Conservation (phyloP, 2,888 invertebrate genomes). For the Romanomermis culicivorax region DNA sequence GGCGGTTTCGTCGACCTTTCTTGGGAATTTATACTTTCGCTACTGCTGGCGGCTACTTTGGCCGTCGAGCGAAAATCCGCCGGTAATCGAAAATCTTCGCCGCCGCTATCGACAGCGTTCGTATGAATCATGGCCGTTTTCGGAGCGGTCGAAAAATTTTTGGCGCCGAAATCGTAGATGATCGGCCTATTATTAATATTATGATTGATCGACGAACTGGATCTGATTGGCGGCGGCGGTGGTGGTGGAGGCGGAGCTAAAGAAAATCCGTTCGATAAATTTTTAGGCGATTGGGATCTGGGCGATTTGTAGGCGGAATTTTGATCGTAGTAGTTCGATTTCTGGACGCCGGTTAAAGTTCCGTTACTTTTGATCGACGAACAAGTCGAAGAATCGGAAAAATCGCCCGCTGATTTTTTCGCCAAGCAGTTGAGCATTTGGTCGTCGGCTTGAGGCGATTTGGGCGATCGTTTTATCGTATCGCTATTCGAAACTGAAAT, state of each 20-base stretch:
- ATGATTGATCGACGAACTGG: not conserved
- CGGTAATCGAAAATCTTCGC: not conserved
- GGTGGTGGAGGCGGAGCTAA: constrained; percentile 1
- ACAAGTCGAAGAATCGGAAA: too few species aligned
- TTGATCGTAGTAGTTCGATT: too few species aligned
- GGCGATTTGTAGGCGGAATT: not conserved
- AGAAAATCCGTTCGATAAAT: not conserved
- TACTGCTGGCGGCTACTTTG: constrained; percentile 38
- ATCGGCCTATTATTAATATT: not conserved
- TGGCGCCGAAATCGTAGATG: not conserved
- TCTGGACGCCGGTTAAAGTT: too few species aligned
- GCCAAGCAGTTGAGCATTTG: too few species aligned
- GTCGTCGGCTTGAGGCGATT: too few species aligned
- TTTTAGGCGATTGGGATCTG: not conserved
- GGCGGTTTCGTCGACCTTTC: constrained; percentile 30
- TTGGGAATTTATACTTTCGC: constrained; percentile 52
- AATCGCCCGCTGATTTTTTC: too few species aligned
- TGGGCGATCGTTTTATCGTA: not conserved
- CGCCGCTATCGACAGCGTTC: constrained; percentile 18
- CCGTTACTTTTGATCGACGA: too few species aligned
- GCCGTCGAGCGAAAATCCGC: constrained; percentile 31
- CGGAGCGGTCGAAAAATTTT: not conserved
- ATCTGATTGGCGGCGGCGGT: constrained; percentile 3
- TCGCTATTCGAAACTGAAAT: too few species aligned
- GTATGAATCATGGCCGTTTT: constrained; percentile 29